Base-by-base conservation (phyloP, 2,797 vertebrate species). In the Chelon labrosus region DNA sequence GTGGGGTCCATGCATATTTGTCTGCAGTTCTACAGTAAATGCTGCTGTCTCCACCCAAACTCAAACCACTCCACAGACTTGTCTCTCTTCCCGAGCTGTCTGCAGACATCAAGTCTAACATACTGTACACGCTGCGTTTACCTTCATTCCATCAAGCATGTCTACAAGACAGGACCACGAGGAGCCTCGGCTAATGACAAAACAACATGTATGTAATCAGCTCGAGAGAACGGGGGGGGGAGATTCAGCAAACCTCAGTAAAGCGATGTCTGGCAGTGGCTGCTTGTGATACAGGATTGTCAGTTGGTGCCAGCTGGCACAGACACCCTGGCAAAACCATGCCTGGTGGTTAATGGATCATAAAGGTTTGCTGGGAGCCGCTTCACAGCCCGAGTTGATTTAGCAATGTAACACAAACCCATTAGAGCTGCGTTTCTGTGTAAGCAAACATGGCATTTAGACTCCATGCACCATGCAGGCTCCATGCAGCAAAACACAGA, bases 11-110 rank as follows among this genome's bases (percentile, higher is more conserved):
- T 79, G 85, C 90, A 93, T 92, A 92, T 92, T 92, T 93, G 91
- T 93, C 92, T 93, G 89, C 88, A 91, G 90, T 91, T 91, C 87
- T 93, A 92, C 92, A 93, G 91, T 94, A 92, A 92, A 91, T 76
- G 88, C 85, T 85, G 86, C 82, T 65, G 91, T 92, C 92, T 93
- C 92, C 92, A 92, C 92, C 92, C 92, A 93, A 93, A 92, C 83
- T 83, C 79, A 90, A 92, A 92, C 89, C 89, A 79, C 87, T 88
- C 89, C 84, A 79, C 88, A 89, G 86, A 82, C 89, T 88, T 82
- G 90, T 92, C 85, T 92, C 71, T 86, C 73, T 78, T 80, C 86
- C 84, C 80, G 58, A 88, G 82, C 86, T 90, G 90, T 87, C 87
- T 77, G 84, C 79, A 88, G 85, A 84, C 84, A 70, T 84, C 88